phyloP scores from a whole-genome alignment of 2,113 vertebrate species.

The Peromyscus maniculatus region DNA sequence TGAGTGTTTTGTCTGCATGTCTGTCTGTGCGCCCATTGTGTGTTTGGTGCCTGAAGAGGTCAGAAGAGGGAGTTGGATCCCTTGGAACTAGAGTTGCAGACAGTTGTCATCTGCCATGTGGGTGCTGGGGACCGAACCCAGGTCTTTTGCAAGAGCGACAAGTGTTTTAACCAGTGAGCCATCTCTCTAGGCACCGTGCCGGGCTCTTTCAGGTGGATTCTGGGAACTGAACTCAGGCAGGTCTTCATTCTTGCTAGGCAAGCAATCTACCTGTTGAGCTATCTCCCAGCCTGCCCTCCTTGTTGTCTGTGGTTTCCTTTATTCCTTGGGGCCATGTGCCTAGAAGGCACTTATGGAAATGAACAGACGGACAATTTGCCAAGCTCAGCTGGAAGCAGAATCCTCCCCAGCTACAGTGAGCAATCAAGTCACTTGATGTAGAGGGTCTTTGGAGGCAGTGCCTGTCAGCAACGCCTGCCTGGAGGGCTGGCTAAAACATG shows the following conservation, averaged over 20 bases:
- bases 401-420: background rate
- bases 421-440: background rate
- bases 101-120: background rate
- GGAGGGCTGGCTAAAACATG: background rate
- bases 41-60: background rate
- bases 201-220: background rate
- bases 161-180: background rate
- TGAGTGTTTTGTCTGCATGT: background rate
- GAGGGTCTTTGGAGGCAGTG: background rate
- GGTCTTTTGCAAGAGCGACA: background rate
- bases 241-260: background rate
- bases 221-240: background rate
- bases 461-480: background rate
- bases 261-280: background rate
- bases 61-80: background rate
- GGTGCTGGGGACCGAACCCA: background rate
- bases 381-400: background rate
- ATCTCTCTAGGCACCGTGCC: background rate
- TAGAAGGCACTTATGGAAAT: background rate
- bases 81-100: background rate
- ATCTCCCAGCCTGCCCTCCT: background rate
- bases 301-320: background rate
- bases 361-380: background rate
- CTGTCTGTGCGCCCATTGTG: background rate
- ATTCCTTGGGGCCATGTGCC: background rate